phyloP scores from a whole-genome alignment of 2,888 invertebrate genomes.

The Drepana falcataria region DNA sequence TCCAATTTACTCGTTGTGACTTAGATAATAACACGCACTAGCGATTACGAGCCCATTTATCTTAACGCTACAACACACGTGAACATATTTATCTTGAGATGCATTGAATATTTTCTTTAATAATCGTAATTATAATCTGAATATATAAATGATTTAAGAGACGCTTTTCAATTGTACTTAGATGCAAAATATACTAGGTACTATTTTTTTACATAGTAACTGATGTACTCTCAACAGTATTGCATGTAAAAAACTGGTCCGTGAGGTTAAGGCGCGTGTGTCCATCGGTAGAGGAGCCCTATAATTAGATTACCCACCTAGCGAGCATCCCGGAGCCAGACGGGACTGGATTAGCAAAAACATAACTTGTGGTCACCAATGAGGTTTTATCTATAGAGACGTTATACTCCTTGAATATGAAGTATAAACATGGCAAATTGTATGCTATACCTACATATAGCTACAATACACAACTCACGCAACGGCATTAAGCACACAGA shows the following conservation, averaged over 20 bases:
- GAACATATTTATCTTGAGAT: slow-evolving; percentile 14
- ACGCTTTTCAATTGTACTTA: no score
- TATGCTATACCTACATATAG: no score
- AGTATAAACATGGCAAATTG: no score
- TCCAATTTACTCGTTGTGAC: slow-evolving; percentile 28
- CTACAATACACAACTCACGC: no score
- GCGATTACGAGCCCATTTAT: slow-evolving; percentile 11
- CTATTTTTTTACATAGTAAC: neutral
- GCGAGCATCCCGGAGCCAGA: slow-evolving; percentile 46
- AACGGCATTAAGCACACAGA: no score
- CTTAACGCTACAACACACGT: slow-evolving; percentile 28
- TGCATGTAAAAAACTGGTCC: slow-evolving; percentile 33
- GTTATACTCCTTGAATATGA: no score
- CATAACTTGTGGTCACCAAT: slow-evolving; percentile 49
- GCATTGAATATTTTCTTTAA: slow-evolving; percentile 10
- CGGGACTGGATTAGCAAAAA: slow-evolving; percentile 64
- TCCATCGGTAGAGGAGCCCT: slow-evolving; percentile 49
- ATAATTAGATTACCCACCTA: slow-evolving; percentile 69
- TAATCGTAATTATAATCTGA: slow-evolving; percentile 3
- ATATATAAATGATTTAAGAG: no score
- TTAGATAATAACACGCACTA: slow-evolving; percentile 29
- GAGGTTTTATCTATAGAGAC: no score
- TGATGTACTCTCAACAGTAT: slow-evolving; percentile 26
- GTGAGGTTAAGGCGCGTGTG: slow-evolving; percentile 40
- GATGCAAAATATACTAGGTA: no score